These are phyloP conservation scores for Callipepla squamata DNA, from an alignment of 2,113 vertebrate genomes.

Conservation along the genomic window DNA sequence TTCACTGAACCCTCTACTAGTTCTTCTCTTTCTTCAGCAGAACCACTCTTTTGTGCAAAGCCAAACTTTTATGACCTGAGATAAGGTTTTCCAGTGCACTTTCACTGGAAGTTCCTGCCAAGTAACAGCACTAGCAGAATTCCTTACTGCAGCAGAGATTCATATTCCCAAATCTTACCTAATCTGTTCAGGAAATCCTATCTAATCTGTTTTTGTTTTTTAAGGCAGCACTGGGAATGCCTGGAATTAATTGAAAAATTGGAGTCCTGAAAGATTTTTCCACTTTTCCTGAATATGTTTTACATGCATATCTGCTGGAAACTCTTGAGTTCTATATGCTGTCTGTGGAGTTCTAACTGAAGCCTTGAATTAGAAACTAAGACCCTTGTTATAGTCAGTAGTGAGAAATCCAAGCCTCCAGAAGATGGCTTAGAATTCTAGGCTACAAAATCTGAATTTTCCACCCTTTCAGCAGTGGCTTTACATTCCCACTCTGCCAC, in stretches of 20 bases:
- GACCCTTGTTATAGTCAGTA: neutral
- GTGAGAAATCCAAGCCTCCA: neutral
- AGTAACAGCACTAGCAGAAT: neutral
- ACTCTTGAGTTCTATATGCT: neutral
- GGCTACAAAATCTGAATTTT: neutral
- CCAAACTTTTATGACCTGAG: neutral
- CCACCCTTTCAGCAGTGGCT: neutral
- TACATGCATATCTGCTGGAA: neutral
- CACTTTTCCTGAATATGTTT: neutral
- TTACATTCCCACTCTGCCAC: neutral
- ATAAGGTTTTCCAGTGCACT: neutral
- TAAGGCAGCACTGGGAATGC: neutral
- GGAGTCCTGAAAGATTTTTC: neutral
- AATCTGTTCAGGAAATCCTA: neutral
- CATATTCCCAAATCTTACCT: neutral
- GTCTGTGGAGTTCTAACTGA: neutral
- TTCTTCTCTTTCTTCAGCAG: neutral
- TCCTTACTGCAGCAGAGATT: neutral
- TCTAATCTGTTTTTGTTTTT: neutral
- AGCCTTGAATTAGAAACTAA: neutral
- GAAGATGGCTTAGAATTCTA: neutral
- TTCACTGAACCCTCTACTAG: neutral
- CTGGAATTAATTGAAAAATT: neutral
- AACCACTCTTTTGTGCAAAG: neutral
- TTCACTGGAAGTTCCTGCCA: neutral